Evolutionary conservation across 2,797 vertebrate genomes (phyloP).

Genomic region (Denticeps clupeoides): DNA sequence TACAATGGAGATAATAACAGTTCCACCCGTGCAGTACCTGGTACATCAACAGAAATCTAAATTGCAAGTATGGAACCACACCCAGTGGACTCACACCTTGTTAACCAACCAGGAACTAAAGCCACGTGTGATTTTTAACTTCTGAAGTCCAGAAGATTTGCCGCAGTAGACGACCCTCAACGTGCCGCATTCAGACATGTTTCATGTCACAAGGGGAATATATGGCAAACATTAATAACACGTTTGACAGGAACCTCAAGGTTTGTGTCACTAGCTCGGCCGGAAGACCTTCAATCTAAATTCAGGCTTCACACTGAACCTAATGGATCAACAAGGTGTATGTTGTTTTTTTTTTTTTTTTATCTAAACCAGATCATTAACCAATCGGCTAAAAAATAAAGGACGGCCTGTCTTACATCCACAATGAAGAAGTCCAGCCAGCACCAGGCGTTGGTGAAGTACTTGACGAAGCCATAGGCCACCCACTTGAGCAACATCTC

Average conservation of each 20-base stretch:
- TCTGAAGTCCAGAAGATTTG: too few species aligned
- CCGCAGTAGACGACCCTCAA: too few species aligned
- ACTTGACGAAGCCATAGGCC: conserved; percentile 95
- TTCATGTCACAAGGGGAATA: too few species aligned
- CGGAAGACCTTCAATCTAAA: too few species aligned
- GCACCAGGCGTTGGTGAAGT: conserved; percentile 98
- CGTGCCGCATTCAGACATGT: too few species aligned
- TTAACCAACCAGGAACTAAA: conserved; percentile 27
- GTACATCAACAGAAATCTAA: too few species aligned
- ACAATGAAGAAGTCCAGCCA: conserved; percentile 99
- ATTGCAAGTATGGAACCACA: conserved; percentile 10
- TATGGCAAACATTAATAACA: too few species aligned
- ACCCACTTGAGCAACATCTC: conserved; percentile 99
- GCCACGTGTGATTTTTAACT: too few species aligned
- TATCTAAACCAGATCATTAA: background rate
- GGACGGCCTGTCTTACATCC: conserved; percentile 74
- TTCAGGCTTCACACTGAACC: background rate
- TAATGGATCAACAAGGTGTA: conserved; percentile 23
- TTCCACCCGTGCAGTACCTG: too few species aligned
- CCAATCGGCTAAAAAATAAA: background rate
- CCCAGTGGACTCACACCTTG: conserved; percentile 47
- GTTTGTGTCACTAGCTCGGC: too few species aligned
- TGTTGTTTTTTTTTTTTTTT: background rate
- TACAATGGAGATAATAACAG: too few species aligned
- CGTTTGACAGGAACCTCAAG: too few species aligned